Evolutionary conservation across 2,113 vertebrate species (phyloP), one percentile per base, ranked within the genome.

Genomic region (Caretta caretta): DNA sequence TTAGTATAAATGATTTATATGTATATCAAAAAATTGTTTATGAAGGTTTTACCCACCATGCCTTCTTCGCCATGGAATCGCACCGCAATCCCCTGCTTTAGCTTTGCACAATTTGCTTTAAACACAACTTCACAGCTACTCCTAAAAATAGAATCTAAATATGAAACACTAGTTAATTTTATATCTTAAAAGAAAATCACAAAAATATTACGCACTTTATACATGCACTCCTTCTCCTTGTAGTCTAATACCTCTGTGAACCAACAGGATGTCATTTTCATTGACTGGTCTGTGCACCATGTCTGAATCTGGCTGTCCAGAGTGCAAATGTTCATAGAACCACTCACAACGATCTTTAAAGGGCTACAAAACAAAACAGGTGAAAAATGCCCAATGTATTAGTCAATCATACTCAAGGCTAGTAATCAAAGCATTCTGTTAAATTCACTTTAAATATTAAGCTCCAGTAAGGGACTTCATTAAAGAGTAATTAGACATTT

Each of bases 81-180:
- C 29, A 99, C 99, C 86, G 99, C 99, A 89, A 99, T 99, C 50
- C 99, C 99, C 96, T 99, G 99, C 94, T 99, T 99, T 62, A 99
- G 98, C 93, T 99, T 99, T 92, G 99, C 99, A 94, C 99, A 99
- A 94, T 99, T 99, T 95, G 99, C 99, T 98, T 99, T 99, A 92
- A 99, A 99, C 20, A 99, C 99, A 97, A 99, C 99, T 98, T 99
- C 99, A 98, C 99, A 99, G 98, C 99, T 99, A 97, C 99, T 99
- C 98, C 99, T 99, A 98, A 99, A 99, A 98, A 99, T 99, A 94
- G 99, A 99, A 95, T 99, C 99, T 99, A 97, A 97, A 98, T 90
- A 98, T 87, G 96, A 97, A 98, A 97, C 27, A 97, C 1, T 89
- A 83, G 95, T 98, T 98, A 98, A 89, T 97, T 97, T 93, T 86